Base-by-base conservation (phyloP, 2,888 invertebrate genomes). In the Acronicta aceris region DNA sequence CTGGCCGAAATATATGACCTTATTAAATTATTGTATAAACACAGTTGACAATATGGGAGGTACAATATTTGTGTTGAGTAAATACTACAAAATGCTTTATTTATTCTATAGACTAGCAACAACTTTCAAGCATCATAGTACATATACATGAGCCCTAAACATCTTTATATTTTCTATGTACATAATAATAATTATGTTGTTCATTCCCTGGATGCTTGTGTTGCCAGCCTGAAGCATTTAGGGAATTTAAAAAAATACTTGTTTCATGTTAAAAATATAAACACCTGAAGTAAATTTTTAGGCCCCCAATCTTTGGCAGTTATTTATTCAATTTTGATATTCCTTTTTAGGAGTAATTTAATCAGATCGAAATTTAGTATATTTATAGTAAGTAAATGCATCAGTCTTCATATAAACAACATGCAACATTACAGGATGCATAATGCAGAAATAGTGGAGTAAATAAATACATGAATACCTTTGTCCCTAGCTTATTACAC, bases 391-490 rank as follows among this genome's bases (percentile, higher is more conserved):
- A 38, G 38, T n/a, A 90, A 89, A 90, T 90, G 86, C 89, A 88
- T 91, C 91, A 92, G 90, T 91, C 91, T 90, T 89, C 71, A 80
- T 82, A 81, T 76, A 53, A 79, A 80, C 57, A 66, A 72, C 59
- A 71, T 71, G 71, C 61, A 74, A 61, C 62, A 70, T 71, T 68
- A 50, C 58, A 65, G 68, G 48, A 72, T 61, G 42, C 38, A 59
- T 43, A 65, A 76, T 61, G 57, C 59, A 76, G 53, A 58, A 59
- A 64, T 65, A 74, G 64, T 67, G 65, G 70, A 70, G 71, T 73
- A 60, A 42, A 43, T 65, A 64, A 67, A 68, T 62, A 72, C 52
- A 70, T 66, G 52, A 60, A 69, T 66, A 71, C 72, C 60, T 71
- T 67, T 79, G 74, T 80, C 78, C 74, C 70, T 78, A 78, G 74